These are phyloP conservation scores for Aurelia aurita DNA, from an alignment of 30 jellyfish, hydroid and myxozoan genomes.

Conservation along the genomic window DNA sequence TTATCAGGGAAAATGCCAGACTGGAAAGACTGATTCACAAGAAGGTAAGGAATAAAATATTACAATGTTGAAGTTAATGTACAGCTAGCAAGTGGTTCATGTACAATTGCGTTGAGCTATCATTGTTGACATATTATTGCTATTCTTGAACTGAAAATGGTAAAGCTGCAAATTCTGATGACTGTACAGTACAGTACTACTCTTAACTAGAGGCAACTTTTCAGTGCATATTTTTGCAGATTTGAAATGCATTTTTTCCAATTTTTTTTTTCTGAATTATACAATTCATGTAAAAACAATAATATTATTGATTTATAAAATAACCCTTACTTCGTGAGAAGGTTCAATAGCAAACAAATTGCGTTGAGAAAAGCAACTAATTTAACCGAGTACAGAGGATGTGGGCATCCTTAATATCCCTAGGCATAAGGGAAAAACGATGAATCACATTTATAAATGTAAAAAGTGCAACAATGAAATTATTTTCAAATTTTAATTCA, in stretches of 20 bases:
- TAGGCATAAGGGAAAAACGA: slow-evolving; percentile 10
- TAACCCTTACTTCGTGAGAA: slow-evolving; percentile 1
- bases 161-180: too few relatives aligned
- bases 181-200: too few relatives aligned
- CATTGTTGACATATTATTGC: not conserved
- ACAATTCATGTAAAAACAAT: too few relatives aligned
- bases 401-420: slow-evolving; percentile 3
- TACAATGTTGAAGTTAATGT: slow-evolving; percentile 10
- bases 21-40: too few relatives aligned
- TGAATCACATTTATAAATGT: not conserved
- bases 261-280: too few relatives aligned
- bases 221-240: slow-evolving; percentile 11
- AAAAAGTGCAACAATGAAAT: too few relatives aligned
- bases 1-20: too few relatives aligned
- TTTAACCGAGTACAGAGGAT: slow-evolving; percentile 11
- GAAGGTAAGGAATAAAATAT: too few relatives aligned
- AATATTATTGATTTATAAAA: slow-evolving; percentile 13
- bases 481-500: not conserved
- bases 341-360: not conserved
- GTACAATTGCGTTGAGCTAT: slow-evolving; percentile 5
- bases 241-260: slow-evolving; percentile 9
- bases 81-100: slow-evolving; percentile 10
- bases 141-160: not conserved
- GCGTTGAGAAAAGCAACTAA: too few relatives aligned
- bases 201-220: too few relatives aligned